A percentile compares a stretch with the other conserved stretches of the same genome.
Conservation (phyloP, 1,140 invertebrate species). For the Euura lappo region DNA sequence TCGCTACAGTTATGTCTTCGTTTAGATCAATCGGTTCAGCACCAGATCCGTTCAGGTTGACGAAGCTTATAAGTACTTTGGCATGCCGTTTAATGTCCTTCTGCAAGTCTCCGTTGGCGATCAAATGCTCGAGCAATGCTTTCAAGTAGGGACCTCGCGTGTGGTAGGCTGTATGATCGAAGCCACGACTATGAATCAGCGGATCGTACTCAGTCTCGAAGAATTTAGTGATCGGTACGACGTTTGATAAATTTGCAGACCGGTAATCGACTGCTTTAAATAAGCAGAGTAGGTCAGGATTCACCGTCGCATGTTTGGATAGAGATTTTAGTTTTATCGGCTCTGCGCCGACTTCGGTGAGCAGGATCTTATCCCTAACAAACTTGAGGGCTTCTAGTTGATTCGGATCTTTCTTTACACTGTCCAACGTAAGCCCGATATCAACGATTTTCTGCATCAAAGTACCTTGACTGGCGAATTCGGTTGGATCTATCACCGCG, state of each 20-base stretch:
- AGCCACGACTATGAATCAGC: conserved; percentile 17
- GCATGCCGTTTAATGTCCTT: conserved; percentile 15
- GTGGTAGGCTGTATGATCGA: conserved; percentile 21
- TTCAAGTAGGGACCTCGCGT: conserved; percentile 24
- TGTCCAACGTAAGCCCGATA: conserved; percentile 15
- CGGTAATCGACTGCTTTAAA: conserved; percentile 16
- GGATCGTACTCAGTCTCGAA: conserved; percentile 21
- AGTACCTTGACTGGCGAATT: conserved; percentile 19
- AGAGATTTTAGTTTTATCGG: conserved; percentile 22
- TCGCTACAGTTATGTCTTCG: conserved; percentile 9
- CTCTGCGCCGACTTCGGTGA: neutral
- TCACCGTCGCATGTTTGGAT: conserved; percentile 10
- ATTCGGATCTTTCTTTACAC: conserved; percentile 17
- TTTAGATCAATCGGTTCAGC: conserved; percentile 21
- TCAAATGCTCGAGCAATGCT: conserved; percentile 17
- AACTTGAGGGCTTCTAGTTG: conserved; percentile 26
- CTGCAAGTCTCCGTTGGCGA: conserved; percentile 10
- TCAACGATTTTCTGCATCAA: conserved; percentile 19
- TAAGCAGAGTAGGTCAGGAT: conserved; percentile 20
- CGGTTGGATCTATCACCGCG: conserved; percentile 16
- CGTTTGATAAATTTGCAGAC: neutral
- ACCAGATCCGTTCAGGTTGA: conserved; percentile 16
- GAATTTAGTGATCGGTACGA: conserved; percentile 18
- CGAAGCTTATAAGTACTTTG: neutral
- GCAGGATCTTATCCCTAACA: conserved; percentile 17